Base-by-base conservation (phyloP, 2,888 invertebrate species). In the Chrysina gloriosa region DNA sequence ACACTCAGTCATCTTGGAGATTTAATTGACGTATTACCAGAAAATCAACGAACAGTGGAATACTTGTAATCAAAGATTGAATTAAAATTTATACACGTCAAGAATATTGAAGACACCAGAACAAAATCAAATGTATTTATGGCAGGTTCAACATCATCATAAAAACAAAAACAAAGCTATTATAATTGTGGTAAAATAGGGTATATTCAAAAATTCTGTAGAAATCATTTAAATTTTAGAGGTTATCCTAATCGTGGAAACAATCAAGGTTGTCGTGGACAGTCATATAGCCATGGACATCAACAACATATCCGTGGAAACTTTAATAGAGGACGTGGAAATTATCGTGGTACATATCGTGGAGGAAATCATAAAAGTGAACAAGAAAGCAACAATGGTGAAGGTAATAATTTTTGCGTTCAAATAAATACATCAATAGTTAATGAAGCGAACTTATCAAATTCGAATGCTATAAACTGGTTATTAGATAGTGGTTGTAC, bases 51-150 rank as follows among this genome's bases (percentile, higher is more conserved):
- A 68, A 77, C 74, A 6, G 70, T 68, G 1, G 76, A 75, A 3
- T 78, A 75, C 67, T 42, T 78, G 6, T 76, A 74, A 71, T 71
- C 21, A 25, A 77, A 78, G 72, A 73, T 77, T 2, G n/a, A 47
- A 21, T 31, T 47, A 6, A 47, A 47, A 16, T 56, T 68, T 56
- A 63, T 74, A 68, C 45, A 21, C 7, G 63, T 69, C 29, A 47
- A 69, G 39, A 71, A 71, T 69, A 66, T 67, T 52, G 36, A 66
- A 45, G 70, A 67, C 7, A 31, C 65, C 21, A 52, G 63, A 48
- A 27, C 21, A 36, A 42, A 11, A 19, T 16, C 14, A 31, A 23
- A 45, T 29, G 27, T n/a, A n/a, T n/a, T n/a, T n/a, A n/a, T n/a
- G n/a, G n/a, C n/a, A n/a, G n/a, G n/a, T n/a, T n/a, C n/a, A n/a